phyloP scores from a whole-genome alignment of 2,797 vertebrate genomes.

The Octomys mimax region DNA sequence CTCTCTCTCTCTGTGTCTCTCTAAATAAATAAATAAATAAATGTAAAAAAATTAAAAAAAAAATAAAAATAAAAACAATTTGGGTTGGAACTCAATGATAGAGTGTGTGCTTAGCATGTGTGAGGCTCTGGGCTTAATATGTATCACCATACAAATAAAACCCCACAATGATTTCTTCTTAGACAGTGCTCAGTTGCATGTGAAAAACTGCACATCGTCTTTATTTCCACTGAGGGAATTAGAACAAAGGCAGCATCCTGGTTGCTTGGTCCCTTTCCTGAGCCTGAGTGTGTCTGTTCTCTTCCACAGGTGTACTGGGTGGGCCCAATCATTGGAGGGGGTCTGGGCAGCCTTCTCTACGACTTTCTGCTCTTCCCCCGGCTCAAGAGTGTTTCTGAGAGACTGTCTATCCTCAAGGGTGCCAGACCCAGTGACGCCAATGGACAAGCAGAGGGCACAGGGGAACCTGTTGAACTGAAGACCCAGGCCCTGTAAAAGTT shows the following conservation, averaged over 20 bases:
- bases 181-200: background rate
- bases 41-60: too few species aligned
- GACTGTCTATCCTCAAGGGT: constrained; percentile 95
- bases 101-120: background rate
- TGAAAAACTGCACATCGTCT: background rate
- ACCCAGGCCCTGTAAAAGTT: constrained; percentile 91
- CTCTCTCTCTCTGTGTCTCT: too few species aligned
- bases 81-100: background rate
- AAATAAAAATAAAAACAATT: too few species aligned
- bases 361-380: constrained; percentile 97
- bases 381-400: constrained; percentile 93
- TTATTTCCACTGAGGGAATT: background rate
- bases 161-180: background rate
- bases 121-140: background rate
- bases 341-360: constrained; percentile 94
- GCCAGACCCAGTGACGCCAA: constrained; percentile 89
- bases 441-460: constrained; percentile 92
- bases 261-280: background rate
- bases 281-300: constrained; percentile 60
- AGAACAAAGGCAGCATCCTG: background rate
- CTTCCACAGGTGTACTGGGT: constrained; percentile 95
- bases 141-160: background rate
- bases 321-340: constrained; percentile 95
- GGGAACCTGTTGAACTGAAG: constrained; percentile 95
- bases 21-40: too few species aligned